Evolutionary conservation across 2,797 vertebrate genomes (phyloP).

Genomic region (Molossus alvarezi): DNA sequence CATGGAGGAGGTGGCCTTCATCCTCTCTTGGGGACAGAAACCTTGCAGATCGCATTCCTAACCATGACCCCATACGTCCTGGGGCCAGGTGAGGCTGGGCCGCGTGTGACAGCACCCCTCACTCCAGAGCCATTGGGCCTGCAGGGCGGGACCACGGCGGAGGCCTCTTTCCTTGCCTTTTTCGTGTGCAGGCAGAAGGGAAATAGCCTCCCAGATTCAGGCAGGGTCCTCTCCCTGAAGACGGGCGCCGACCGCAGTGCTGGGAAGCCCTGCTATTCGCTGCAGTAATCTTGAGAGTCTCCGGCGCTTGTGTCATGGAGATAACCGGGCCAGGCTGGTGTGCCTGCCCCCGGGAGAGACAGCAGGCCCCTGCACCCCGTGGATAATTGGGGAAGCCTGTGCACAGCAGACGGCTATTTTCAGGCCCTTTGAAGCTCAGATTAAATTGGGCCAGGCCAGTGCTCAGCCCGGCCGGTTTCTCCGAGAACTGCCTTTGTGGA

Average conservation of each 20-base stretch:
- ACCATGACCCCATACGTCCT: too few relatives aligned
- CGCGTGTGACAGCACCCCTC: background rate
- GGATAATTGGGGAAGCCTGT: background rate
- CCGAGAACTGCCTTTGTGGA: background rate
- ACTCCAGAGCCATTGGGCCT: background rate
- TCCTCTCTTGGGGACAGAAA: background rate
- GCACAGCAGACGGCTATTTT: background rate
- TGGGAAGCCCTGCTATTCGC: background rate
- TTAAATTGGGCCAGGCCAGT: slow-evolving; percentile 8
- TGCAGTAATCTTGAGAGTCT: background rate
- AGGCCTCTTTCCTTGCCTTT: background rate
- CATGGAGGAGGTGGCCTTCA: background rate
- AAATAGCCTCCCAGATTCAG: background rate
- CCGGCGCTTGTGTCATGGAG: slow-evolving; percentile 3
- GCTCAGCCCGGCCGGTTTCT: background rate
- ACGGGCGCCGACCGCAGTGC: background rate
- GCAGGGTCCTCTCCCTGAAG: background rate
- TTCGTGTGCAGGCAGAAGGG: background rate
- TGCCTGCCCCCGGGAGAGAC: background rate
- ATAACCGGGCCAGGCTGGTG: background rate
- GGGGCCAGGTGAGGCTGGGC: background rate
- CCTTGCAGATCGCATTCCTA: background rate
- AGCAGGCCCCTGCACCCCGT: background rate
- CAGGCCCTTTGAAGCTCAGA: slow-evolving; percentile 1
- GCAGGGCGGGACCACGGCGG: fast-evolving